Percentiles rank a stretch among this genome's conserved stretches.
phyloP scores from a whole-genome alignment of 1,140 invertebrate genomes.

The Delia radicum region DNA sequence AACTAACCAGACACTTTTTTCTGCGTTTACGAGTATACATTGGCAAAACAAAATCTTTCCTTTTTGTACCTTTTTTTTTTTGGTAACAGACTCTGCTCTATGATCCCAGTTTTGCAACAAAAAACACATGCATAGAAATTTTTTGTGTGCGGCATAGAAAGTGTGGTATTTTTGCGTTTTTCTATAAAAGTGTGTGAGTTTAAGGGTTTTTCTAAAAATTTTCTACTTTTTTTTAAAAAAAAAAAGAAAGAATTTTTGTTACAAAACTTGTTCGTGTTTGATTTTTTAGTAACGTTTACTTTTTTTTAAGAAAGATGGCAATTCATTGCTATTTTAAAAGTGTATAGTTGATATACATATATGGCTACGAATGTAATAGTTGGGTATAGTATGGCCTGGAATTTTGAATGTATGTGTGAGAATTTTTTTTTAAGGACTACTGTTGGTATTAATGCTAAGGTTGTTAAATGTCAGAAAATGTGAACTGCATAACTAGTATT shows the following conservation, averaged over 20 bases:
- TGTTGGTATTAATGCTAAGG: not conserved
- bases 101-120: not conserved
- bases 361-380: not conserved
- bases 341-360: not conserved
- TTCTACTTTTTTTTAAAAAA: conserved; percentile 3
- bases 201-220: not conserved
- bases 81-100: not conserved
- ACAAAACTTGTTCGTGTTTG: not conserved
- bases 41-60: not conserved
- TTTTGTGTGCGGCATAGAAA: not conserved
- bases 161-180: not conserved
- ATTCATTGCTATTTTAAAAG: conserved; percentile 18
- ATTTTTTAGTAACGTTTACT: not conserved
- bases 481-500: conserved; percentile 15
- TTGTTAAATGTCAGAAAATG: conserved; percentile 14
- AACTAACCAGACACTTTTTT: conserved; percentile 1
- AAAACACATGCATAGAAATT: not conserved
- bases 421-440: not conserved
- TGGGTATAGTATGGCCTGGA: not conserved
- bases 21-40: not conserved
- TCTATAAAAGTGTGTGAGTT: too few species aligned
- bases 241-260: not conserved
- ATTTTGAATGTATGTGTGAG: not conserved
- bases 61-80: not conserved
- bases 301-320: conserved; percentile 9